Conservation (phyloP, 2,113 vertebrate genomes). For the Scortum barcoo region DNA sequence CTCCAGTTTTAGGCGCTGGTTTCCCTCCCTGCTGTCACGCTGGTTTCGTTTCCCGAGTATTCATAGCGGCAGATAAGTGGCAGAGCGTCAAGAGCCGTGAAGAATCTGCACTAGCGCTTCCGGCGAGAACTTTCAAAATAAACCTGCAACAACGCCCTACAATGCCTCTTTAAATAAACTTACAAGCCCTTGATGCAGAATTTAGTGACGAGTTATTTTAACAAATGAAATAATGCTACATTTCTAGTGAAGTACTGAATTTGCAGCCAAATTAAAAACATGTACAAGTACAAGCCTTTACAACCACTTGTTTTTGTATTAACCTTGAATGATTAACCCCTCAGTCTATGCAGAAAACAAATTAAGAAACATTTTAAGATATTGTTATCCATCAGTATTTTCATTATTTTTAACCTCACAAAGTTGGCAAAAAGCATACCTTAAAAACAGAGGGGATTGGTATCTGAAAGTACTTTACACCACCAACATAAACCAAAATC, state of each 20-base stretch:
- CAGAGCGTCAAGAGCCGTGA: too few species aligned
- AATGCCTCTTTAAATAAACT: background rate
- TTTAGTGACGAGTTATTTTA: background rate
- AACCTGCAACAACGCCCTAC: background rate
- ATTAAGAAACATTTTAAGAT: too few species aligned
- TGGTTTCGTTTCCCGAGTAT: conserved; percentile 58
- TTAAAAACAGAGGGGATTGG: too few species aligned
- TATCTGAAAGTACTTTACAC: too few species aligned
- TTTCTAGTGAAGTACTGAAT: background rate
- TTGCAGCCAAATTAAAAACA: background rate
- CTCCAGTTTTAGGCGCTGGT: background rate
- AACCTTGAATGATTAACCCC: too few species aligned
- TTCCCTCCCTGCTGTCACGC: background rate
- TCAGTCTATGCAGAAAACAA: too few species aligned
- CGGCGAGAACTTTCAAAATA: conserved; percentile 56
- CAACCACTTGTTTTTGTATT: too few species aligned
- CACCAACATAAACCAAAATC: background rate
- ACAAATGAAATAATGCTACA: background rate
- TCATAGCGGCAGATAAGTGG: too few species aligned
- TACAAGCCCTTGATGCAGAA: background rate
- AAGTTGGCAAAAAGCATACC: too few species aligned
- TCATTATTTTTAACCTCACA: too few species aligned
- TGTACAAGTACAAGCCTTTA: background rate
- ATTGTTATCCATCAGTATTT: too few species aligned
- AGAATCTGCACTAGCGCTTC: background rate